phyloP scores from a whole-genome alignment of 2,113 vertebrate genomes.

The Macquaria ambigua region DNA sequence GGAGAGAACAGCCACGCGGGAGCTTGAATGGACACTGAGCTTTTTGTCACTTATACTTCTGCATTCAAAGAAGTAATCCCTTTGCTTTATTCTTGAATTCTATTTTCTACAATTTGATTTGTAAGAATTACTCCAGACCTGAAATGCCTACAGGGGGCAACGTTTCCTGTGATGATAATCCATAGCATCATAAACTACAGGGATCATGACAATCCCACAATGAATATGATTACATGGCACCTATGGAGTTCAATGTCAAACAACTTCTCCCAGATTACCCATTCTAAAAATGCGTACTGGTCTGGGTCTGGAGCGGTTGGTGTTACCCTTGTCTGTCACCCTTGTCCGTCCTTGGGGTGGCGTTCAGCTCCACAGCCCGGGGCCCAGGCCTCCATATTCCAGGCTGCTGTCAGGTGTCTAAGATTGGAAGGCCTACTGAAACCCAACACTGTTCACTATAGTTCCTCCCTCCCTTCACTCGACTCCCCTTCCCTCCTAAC shows the following conservation, averaged over 20 bases:
- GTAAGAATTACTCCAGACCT: neutral
- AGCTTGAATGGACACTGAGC: slow-evolving; percentile 24
- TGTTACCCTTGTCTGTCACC: slow-evolving; percentile 83
- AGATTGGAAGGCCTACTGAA: slow-evolving; percentile 83
- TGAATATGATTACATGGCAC: slow-evolving; percentile 6
- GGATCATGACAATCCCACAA: neutral
- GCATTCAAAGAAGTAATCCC: slow-evolving; percentile 11
- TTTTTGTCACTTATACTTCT: neutral
- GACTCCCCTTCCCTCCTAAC: slow-evolving; percentile 47
- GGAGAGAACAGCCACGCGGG: slow-evolving; percentile 34
- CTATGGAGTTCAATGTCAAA: slow-evolving; percentile 2
- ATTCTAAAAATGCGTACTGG: slow-evolving; percentile 30
- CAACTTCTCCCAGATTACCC: slow-evolving; percentile 9
- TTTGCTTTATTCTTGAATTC: slow-evolving; percentile 20
- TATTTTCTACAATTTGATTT: neutral
- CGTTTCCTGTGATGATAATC: neutral
- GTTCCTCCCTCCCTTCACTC: slow-evolving; percentile 65
- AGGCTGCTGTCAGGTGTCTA: slow-evolving; percentile 84
- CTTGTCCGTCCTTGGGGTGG: slow-evolving; percentile 85
- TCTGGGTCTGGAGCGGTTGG: slow-evolving; percentile 23
- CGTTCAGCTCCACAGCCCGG: slow-evolving; percentile 53
- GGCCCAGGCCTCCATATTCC: slow-evolving; percentile 72
- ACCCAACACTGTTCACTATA: slow-evolving; percentile 81
- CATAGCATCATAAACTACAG: neutral
- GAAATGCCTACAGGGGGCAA: neutral